Evolutionary conservation across 1,140 invertebrate genomes (phyloP).

Genomic region (Myzus persicae): DNA sequence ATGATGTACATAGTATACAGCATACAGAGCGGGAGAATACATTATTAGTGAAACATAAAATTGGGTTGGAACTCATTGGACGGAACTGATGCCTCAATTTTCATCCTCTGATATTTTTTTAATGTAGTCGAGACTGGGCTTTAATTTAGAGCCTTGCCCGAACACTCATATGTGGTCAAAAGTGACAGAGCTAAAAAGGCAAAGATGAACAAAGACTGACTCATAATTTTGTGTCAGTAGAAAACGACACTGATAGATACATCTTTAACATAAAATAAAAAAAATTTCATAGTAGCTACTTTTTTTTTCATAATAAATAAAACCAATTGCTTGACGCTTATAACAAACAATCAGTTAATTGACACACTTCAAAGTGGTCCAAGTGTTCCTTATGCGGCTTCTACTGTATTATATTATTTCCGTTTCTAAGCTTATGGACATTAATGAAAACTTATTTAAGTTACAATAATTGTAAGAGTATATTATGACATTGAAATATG

Average conservation of each 20-base stretch:
- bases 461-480: background rate
- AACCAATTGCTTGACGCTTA: too few species aligned
- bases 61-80: background rate
- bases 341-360: too few species aligned
- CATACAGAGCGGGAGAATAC: background rate
- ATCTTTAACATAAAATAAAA: too few species aligned
- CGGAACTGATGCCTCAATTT: background rate
- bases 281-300: too few species aligned
- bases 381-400: too few species aligned
- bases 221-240: conserved; percentile 62
- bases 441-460: background rate
- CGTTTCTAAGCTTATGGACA: background rate
- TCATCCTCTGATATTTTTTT: background rate
- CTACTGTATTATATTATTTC: too few species aligned
- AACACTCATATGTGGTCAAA: conserved; percentile 63
- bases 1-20: too few species aligned
- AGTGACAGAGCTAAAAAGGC: conserved; percentile 62
- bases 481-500: background rate
- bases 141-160: conserved; percentile 64
- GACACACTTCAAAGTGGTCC: too few species aligned
- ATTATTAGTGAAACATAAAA: too few species aligned
- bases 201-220: conserved; percentile 64
- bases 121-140: conserved; percentile 63
- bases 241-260: too few species aligned
- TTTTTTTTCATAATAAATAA: too few species aligned